Percentiles rank a stretch among this genome's conserved stretches.
Conservation (phyloP, 2,797 vertebrate species). For the Hemibagrus guttatus region DNA sequence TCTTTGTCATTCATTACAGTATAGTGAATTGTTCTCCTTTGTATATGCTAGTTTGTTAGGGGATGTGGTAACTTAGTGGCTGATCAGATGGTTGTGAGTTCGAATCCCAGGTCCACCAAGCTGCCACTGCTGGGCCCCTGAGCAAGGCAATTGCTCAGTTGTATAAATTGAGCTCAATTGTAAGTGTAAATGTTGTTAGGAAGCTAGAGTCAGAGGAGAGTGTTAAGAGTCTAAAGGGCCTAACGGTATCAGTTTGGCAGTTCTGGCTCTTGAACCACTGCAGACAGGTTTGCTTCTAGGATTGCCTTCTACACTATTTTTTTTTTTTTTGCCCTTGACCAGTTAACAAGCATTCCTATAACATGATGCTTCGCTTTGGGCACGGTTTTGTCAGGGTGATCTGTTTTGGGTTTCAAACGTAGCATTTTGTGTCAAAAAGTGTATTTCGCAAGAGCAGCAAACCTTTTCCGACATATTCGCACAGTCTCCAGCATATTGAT, state of each 20-base stretch:
- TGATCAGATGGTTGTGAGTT: no score
- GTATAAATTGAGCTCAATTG: no score
- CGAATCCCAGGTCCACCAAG: no score
- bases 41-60: neutral
- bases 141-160: no score
- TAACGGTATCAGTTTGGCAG: neutral
- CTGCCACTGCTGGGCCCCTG: no score
- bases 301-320: neutral
- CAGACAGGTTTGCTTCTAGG: neutral
- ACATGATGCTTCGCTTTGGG: neutral
- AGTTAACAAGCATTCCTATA: neutral
- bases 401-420: neutral
- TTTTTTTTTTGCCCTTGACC: neutral
- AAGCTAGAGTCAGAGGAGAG: neutral
- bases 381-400: neutral
- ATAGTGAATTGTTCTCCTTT: neutral
- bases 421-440: neutral
- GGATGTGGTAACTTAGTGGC: no score
- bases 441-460: neutral
- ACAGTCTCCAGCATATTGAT: neutral
- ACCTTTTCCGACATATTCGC: neutral
- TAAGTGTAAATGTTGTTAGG: neutral
- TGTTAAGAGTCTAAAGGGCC: neutral
- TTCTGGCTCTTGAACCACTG: neutral
- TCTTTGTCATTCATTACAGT: no score